Evolutionary conservation across 2,113 vertebrate species (phyloP).

Genomic region (Poecile atricapillus): DNA sequence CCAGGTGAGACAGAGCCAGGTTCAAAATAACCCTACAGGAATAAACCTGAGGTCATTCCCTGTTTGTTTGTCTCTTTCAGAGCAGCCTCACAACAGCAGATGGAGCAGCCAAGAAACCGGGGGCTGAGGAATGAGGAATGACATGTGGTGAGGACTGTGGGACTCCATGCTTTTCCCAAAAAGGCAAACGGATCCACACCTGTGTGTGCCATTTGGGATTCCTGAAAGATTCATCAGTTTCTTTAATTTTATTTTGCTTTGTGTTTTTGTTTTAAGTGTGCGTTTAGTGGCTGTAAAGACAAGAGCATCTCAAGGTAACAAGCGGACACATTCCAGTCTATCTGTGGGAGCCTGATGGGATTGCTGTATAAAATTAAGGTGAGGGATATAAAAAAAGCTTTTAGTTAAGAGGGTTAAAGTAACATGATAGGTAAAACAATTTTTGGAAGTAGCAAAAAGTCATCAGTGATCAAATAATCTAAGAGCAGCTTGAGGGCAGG

Average conservation of each 20-base stretch:
- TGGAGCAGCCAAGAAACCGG: background rate
- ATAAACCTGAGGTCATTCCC: background rate
- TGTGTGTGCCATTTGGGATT: background rate
- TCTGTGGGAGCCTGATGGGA: background rate
- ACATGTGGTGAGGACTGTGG: rapidly evolving
- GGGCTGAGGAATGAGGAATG: background rate
- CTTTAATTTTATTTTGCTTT: background rate
- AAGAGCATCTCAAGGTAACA: background rate
- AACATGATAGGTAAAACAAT: background rate
- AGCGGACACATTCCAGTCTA: background rate
- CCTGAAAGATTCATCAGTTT: background rate
- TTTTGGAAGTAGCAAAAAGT: background rate
- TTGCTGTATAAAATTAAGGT: background rate
- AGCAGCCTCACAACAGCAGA: background rate
- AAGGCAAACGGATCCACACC: background rate
- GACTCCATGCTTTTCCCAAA: background rate
- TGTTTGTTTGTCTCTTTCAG: background rate
- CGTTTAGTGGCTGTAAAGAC: background rate
- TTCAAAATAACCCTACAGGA: background rate
- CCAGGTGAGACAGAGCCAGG: background rate
- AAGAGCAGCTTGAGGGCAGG: background rate
- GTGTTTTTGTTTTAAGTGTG: background rate
- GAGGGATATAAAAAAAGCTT: background rate
- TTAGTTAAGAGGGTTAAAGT: background rate
- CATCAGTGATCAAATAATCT: rapidly evolving